These are phyloP conservation scores for Rallus crepitans DNA, from an alignment of 2,797 vertebrate genomes.

Conservation along the genomic window DNA sequence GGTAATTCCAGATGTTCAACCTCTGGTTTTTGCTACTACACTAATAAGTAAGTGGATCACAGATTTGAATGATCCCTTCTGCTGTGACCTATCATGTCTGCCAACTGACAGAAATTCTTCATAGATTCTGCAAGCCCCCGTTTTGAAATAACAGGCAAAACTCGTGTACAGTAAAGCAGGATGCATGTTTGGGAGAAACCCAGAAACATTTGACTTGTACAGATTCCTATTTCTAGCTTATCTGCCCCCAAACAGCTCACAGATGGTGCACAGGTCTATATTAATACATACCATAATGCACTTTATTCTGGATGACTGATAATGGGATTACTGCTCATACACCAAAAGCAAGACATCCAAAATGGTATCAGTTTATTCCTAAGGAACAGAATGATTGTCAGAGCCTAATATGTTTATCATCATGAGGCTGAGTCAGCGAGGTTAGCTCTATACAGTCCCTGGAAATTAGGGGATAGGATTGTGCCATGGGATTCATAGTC, in stretches of 20 bases:
- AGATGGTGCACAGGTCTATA: not conserved
- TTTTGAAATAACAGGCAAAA: slow-evolving; percentile 1
- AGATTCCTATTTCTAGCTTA: not conserved
- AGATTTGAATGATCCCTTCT: not conserved
- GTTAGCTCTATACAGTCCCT: not conserved
- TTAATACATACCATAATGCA: slow-evolving; percentile 2
- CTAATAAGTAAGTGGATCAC: not conserved
- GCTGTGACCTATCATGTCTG: not conserved
- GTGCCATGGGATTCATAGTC: not conserved
- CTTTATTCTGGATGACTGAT: slow-evolving; percentile 49
- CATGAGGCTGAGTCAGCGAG: not conserved
- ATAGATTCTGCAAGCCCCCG: not conserved
- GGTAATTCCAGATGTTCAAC: not conserved
- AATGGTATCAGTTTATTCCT: not conserved
- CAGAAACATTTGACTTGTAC: not conserved
- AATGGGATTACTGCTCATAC: slow-evolving; percentile 51
- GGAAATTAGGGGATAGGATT: not conserved
- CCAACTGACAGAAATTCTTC: not conserved
- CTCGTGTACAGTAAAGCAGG: not conserved
- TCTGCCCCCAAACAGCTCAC: not conserved
- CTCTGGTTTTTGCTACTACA: not conserved
- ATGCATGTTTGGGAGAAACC: not conserved
- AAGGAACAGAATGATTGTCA: not conserved
- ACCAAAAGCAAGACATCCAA: slow-evolving; percentile 19
- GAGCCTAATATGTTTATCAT: not conserved